Evolutionary conservation across 1,140 invertebrate species (phyloP).

Genomic region (Drosophila ercepeae): DNA sequence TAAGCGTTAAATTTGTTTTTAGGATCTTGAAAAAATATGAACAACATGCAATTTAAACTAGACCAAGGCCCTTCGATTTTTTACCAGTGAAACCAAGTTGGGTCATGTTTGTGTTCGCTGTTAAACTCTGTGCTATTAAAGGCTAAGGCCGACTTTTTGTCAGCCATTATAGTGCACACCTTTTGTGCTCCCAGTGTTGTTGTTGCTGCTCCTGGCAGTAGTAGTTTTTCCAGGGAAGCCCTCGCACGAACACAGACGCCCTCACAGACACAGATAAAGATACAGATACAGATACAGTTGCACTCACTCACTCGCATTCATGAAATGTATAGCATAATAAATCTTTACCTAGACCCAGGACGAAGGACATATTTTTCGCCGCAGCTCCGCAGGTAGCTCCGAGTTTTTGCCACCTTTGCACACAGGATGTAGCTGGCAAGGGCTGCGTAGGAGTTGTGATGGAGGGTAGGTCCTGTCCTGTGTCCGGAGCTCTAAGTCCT

Average conservation of each 20-base stretch:
- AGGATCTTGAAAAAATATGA: not conserved
- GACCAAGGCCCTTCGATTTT: not conserved
- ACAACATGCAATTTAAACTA: not conserved
- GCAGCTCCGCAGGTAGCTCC: constrained; percentile 63
- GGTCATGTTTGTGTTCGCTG: constrained; percentile 74
- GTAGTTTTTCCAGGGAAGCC: constrained; percentile 79
- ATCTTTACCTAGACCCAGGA: constrained; percentile 70
- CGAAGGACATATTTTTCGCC: constrained; percentile 62
- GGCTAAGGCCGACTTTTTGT: constrained; percentile 81
- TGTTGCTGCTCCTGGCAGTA: constrained; percentile 39
- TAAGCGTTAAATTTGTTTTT: not conserved
- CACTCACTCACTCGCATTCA: constrained; percentile 60
- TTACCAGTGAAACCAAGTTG: constrained; percentile 16
- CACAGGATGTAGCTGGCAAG: constrained; percentile 67
- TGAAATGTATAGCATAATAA: constrained; percentile 82
- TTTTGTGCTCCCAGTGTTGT: constrained; percentile 59
- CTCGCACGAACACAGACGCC: constrained; percentile 46
- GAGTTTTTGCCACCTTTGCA: constrained; percentile 79
- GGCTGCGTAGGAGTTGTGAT: constrained; percentile 56
- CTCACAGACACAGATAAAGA: constrained; percentile 9
- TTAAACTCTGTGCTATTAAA: constrained; percentile 80
- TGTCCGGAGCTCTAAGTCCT: not conserved
- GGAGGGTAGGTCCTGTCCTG: constrained; percentile 46
- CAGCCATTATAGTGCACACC: constrained; percentile 79
- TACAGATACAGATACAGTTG: constrained; percentile 12